Percentiles rank a stretch among this genome's conserved stretches.
Conservation (phyloP, 2,797 vertebrate species). For the Hephaestus fuliginosus region DNA sequence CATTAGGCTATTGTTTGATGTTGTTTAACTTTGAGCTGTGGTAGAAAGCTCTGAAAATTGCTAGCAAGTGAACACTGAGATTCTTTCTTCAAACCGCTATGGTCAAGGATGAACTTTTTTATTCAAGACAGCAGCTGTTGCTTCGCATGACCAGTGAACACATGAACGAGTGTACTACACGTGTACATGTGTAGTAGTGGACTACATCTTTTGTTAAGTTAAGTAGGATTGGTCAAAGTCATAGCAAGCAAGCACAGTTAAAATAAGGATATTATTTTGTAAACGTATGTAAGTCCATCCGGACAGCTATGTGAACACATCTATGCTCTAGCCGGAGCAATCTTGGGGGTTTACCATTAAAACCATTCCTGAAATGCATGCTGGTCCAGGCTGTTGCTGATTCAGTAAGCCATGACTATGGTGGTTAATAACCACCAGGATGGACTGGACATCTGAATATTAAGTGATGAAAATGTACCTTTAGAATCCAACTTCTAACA, state of each 20-base stretch:
- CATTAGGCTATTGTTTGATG: too few species aligned
- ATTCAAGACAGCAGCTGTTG: too few species aligned
- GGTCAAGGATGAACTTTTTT: not conserved
- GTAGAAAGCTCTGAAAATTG: not conserved
- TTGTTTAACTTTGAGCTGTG: not conserved
- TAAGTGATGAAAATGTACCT: not conserved
- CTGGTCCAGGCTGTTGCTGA: not conserved
- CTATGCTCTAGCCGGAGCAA: too few species aligned
- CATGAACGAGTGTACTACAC: not conserved
- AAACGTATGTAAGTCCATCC: too few species aligned
- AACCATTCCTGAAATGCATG: not conserved
- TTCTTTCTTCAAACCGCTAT: not conserved
- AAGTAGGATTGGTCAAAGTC: too few species aligned
- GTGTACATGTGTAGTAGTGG: too few species aligned
- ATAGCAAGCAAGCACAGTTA: too few species aligned
- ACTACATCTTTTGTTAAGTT: too few species aligned
- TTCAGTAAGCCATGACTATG: not conserved
- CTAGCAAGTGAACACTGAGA: not conserved
- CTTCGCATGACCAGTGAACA: not conserved
- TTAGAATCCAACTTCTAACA: constrained; percentile 1
- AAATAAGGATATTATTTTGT: too few species aligned
- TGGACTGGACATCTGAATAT: not conserved
- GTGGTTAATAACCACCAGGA: not conserved
- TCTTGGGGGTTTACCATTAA: too few species aligned
- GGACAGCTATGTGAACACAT: too few species aligned